Evolutionary conservation across 2,113 vertebrate species (phyloP).

Genomic region (Sinocyclocheilus maitianheensis): DNA sequence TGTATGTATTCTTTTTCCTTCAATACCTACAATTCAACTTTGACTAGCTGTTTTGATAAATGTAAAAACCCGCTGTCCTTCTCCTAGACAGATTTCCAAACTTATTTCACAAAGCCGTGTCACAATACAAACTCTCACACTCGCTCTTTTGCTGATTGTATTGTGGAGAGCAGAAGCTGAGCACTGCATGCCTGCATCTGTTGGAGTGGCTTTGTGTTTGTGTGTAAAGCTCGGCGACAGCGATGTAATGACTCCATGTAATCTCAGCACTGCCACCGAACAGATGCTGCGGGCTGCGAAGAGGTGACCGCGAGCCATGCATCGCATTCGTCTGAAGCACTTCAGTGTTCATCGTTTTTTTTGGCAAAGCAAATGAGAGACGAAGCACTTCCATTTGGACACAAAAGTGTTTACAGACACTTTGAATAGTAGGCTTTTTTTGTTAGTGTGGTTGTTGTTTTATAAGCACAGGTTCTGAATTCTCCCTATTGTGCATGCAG

Average conservation of each 20-base stretch:
- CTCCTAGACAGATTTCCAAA: not conserved
- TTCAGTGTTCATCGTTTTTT: not conserved
- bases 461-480: not conserved
- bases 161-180: not conserved
- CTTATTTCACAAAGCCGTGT: not conserved
- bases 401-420: not conserved
- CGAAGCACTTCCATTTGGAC: not conserved
- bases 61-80: not conserved
- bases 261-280: not conserved
- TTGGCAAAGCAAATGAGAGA: not conserved
- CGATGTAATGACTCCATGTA: not conserved
- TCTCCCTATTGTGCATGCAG: too few species aligned
- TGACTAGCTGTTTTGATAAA: not conserved
- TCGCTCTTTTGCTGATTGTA: not conserved
- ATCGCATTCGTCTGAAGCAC: not conserved
- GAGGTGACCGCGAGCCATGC: not conserved
- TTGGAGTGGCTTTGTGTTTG: not conserved
- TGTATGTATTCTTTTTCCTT: not conserved
- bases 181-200: not conserved
- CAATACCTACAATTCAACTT: not conserved
- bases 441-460: not conserved
- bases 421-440: not conserved
- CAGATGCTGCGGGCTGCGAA: not conserved
- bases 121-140: not conserved
- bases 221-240: not conserved